phyloP scores from a whole-genome alignment of 2,888 invertebrate genomes.

The Rosalia funebris region DNA sequence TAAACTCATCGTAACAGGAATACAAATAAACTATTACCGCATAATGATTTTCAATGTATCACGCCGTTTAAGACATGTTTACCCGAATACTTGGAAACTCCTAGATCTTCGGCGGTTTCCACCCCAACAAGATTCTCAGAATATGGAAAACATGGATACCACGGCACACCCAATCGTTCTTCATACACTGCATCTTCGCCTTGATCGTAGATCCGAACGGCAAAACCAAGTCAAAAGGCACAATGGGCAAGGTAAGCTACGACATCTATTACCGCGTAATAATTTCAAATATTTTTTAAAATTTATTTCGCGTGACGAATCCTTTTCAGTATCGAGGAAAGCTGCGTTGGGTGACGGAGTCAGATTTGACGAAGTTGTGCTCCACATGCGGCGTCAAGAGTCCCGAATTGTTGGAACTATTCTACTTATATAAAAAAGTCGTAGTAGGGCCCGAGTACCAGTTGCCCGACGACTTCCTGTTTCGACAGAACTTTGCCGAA shows the following conservation, averaged over 20 bases:
- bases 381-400: slow-evolving; percentile 48
- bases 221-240: slow-evolving; percentile 54
- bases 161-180: slow-evolving; percentile 17
- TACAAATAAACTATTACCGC: too few species aligned
- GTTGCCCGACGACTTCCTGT: slow-evolving; percentile 45
- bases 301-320: too few species aligned
- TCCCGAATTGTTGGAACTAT: slow-evolving; percentile 54
- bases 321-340: slow-evolving; percentile 55
- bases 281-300: too few species aligned
- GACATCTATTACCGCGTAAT: too few species aligned
- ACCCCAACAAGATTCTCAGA: slow-evolving; percentile 46
- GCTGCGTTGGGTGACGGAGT: slow-evolving; percentile 54
- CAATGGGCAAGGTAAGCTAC: slow-evolving; percentile 52
- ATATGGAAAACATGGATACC: slow-evolving; percentile 55
- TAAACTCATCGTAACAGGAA: too few species aligned
- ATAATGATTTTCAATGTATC: too few species aligned
- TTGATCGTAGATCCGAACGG: slow-evolving; percentile 45
- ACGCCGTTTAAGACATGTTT: too few species aligned
- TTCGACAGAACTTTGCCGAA: slow-evolving; percentile 52
- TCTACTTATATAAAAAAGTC: slow-evolving; percentile 32
- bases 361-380: slow-evolving; percentile 51
- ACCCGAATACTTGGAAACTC: too few species aligned
- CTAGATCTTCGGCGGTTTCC: slow-evolving; percentile 49
- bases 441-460: slow-evolving; percentile 20
- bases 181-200: slow-evolving; percentile 53